These are phyloP conservation scores for Cacajao melanocephalus DNA, from an alignment of 2,797 vertebrate genomes.

Conservation along the genomic window DNA sequence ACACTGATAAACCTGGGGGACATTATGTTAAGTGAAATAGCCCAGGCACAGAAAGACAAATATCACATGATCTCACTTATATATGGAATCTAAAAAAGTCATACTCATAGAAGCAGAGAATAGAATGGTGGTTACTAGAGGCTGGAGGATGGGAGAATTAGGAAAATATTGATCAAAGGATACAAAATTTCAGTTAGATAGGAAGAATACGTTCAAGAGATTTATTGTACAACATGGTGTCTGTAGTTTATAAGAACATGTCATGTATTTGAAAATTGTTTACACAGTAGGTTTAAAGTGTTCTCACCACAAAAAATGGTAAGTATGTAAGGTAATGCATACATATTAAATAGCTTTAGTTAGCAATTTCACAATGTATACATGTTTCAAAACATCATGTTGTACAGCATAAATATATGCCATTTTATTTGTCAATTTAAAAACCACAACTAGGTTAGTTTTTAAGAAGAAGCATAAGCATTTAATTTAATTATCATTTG, in stretches of 20 bases:
- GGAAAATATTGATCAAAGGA: background rate
- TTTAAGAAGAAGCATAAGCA: background rate
- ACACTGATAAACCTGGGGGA: background rate
- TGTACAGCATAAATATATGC: background rate
- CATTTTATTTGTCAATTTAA: background rate
- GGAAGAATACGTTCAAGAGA: background rate
- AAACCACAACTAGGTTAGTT: no score
- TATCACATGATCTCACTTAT: background rate
- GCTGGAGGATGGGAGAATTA: background rate
- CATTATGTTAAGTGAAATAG: background rate
- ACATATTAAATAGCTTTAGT: background rate
- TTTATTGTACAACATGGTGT: background rate
- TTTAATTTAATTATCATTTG: no score
- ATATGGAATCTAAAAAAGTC: background rate
- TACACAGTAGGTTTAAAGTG: background rate
- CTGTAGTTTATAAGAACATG: background rate
- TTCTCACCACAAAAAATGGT: background rate
- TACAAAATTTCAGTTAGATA: background rate
- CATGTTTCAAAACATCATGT: background rate
- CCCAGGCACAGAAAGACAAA: background rate
- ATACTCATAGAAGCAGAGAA: background rate
- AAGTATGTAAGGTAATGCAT: background rate
- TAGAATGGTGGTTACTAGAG: background rate
- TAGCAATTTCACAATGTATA: background rate
- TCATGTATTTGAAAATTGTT: background rate